A percentile compares a stretch with the other conserved stretches of the same genome.
Conservation (phyloP, 1,140 invertebrate species). For the Eciton burchellii region DNA sequence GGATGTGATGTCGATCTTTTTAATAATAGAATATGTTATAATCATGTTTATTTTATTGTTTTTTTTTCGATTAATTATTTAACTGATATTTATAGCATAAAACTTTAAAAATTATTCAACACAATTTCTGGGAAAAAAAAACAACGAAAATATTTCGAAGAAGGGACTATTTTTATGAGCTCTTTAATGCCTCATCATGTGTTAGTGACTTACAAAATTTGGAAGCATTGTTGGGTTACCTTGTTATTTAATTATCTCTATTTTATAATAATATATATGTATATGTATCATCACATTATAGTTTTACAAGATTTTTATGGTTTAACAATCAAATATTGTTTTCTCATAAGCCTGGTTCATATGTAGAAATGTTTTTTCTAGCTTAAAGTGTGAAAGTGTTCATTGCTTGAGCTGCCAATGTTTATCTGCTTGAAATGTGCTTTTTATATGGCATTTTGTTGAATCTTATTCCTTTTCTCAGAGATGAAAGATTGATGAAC, state of each 20-base stretch:
- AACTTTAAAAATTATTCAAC: neutral
- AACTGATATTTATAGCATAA: neutral
- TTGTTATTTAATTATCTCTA: conserved; percentile 10
- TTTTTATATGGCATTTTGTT: conserved; percentile 14
- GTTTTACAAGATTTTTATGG: neutral
- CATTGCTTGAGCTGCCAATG: conserved; percentile 7
- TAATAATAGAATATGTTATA: conserved; percentile 37
- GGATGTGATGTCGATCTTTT: conserved; percentile 25
- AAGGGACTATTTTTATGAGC: neutral
- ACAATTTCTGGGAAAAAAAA: neutral
- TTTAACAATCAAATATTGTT: conserved; percentile 18
- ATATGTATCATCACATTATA: conserved; percentile 18
- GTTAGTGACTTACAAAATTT: neutral
- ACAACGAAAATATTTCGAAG: too few species aligned
- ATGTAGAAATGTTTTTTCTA: conserved; percentile 9
- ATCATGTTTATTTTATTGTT: conserved; percentile 24
- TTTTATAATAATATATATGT: conserved; percentile 5
- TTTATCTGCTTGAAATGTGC: conserved; percentile 36
- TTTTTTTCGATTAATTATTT: conserved; percentile 31
- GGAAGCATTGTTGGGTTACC: neutral
- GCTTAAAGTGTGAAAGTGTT: conserved; percentile 1
- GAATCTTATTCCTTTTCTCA: conserved; percentile 2
- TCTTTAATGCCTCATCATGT: conserved; percentile 6
- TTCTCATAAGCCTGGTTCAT: neutral
- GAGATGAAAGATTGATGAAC: conserved; percentile 49